A percentile compares a stretch with the other conserved stretches of the same genome.
Evolutionary conservation across 1,140 invertebrate species (phyloP).

Genomic region (Arctopsyche grandis): DNA sequence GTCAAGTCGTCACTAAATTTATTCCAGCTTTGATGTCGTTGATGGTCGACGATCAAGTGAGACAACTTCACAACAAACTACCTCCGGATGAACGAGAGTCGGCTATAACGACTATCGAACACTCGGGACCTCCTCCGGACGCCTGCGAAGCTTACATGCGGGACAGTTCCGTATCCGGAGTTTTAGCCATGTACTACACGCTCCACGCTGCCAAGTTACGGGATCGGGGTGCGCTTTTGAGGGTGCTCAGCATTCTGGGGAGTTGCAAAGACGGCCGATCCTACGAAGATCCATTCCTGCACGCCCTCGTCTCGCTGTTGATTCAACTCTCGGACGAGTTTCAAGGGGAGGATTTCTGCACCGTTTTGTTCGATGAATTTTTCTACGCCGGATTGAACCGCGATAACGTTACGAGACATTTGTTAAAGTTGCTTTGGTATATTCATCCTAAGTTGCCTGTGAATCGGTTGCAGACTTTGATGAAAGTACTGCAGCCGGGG

Average conservation of each 20-base stretch:
- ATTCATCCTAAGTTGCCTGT: conserved; percentile 88
- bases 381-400: conserved; percentile 88
- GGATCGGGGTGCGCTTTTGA: conserved; percentile 85
- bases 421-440: conserved; percentile 93
- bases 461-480: conserved; percentile 79
- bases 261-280: conserved; percentile 91
- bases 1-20: conserved; percentile 94
- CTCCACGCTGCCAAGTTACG: conserved; percentile 83
- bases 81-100: conserved; percentile 94
- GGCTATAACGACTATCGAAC: conserved; percentile 92
- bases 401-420: conserved; percentile 94
- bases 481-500: conserved; percentile 89
- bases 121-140: conserved; percentile 92
- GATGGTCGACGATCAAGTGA: conserved; percentile 97
- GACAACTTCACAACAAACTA: conserved; percentile 85
- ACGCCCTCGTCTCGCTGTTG: conserved; percentile 88
- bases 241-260: conserved; percentile 88
- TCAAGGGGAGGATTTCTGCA: conserved; percentile 93
- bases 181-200: conserved; percentile 95
- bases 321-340: conserved; percentile 94
- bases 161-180: conserved; percentile 89
- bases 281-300: conserved; percentile 95
- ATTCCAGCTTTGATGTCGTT: conserved; percentile 92
- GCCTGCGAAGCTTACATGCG: conserved; percentile 91
- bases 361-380: conserved; percentile 95